A percentile compares a stretch with the other conserved stretches of the same genome.
Evolutionary conservation across 2,113 vertebrate genomes (phyloP).

Genomic region (Salvelinus alpinus): DNA sequence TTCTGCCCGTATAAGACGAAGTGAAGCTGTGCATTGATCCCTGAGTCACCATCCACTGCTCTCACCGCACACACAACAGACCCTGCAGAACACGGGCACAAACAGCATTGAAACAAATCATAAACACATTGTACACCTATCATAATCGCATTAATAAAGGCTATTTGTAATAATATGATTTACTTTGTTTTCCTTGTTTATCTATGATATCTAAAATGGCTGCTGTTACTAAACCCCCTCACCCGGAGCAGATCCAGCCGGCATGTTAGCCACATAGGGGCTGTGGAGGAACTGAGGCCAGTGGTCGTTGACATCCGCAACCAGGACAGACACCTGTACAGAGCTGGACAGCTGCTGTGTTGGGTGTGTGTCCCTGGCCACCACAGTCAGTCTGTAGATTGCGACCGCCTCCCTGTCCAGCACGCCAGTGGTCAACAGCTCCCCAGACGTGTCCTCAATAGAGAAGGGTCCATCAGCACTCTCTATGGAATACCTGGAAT

Average conservation of each 20-base stretch:
- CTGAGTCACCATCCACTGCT: conserved; percentile 68
- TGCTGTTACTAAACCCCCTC: conserved; percentile 1
- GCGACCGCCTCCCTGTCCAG: conserved; percentile 70
- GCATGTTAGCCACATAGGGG: conserved; percentile 74
- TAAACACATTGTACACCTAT: background rate
- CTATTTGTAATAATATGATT: background rate
- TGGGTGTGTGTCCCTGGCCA: conserved; percentile 60
- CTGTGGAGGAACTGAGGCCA: conserved; percentile 70
- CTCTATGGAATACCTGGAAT: conserved; percentile 69
- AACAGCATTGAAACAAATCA: background rate
- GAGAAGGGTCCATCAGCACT: conserved; percentile 57
- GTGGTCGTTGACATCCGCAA: conserved; percentile 75
- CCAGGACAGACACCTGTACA: conserved; percentile 61
- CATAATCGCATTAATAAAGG: background rate
- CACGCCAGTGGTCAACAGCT: conserved; percentile 60
- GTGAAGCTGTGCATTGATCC: conserved; percentile 67
- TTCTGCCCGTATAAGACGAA: conserved; percentile 68
- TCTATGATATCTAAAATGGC: background rate
- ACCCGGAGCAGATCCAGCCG: conserved; percentile 62
- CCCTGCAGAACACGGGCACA: conserved; percentile 49
- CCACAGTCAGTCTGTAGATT: conserved; percentile 65
- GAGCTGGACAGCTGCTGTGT: conserved; percentile 64
- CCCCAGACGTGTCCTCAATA: conserved; percentile 69
- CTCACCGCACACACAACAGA: conserved; percentile 68
- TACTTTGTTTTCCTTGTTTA: background rate